Evolutionary conservation across 1,140 invertebrate species (phyloP).

Genomic region (Thaumetopoea pityocampa): DNA sequence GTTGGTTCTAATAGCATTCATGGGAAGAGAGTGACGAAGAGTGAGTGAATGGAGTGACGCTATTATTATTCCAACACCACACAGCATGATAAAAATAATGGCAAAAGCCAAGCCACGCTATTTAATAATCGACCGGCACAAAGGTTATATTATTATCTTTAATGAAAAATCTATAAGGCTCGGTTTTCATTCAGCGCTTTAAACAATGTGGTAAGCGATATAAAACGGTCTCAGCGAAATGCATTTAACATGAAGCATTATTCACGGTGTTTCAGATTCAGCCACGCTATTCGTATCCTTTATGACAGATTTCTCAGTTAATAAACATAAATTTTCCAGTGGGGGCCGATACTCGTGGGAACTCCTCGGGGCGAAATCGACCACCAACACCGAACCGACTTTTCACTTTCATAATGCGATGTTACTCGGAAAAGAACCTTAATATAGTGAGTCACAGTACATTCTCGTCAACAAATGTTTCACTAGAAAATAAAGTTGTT

Average conservation of each 20-base stretch:
- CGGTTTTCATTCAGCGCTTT: not conserved
- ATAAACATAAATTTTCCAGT: conserved; percentile 72
- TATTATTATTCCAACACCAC: too few species aligned
- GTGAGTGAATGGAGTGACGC: too few species aligned
- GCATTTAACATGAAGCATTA: conserved; percentile 63
- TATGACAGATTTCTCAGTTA: conserved; percentile 73
- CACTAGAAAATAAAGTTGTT: conserved; percentile 66
- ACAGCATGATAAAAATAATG: too few species aligned
- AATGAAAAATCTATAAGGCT: not conserved
- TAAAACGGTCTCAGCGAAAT: conserved; percentile 21
- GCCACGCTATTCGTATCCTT: conserved; percentile 63
- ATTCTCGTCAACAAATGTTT: conserved; percentile 19
- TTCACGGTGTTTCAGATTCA: conserved; percentile 67
- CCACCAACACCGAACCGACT: conserved; percentile 66
- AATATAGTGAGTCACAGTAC: conserved; percentile 7
- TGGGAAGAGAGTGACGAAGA: too few species aligned
- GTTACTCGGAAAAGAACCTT: conserved; percentile 31
- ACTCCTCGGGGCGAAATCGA: conserved; percentile 50
- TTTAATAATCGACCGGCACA: too few species aligned
- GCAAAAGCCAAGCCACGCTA: too few species aligned
- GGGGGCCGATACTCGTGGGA: conserved; percentile 67
- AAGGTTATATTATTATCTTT: too few species aligned
- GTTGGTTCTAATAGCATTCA: too few species aligned
- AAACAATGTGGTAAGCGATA: not conserved
- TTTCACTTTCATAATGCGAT: conserved; percentile 57